phyloP scores from a whole-genome alignment of 1,140 invertebrate species.

The Macrobrachium rosenbergii region DNA sequence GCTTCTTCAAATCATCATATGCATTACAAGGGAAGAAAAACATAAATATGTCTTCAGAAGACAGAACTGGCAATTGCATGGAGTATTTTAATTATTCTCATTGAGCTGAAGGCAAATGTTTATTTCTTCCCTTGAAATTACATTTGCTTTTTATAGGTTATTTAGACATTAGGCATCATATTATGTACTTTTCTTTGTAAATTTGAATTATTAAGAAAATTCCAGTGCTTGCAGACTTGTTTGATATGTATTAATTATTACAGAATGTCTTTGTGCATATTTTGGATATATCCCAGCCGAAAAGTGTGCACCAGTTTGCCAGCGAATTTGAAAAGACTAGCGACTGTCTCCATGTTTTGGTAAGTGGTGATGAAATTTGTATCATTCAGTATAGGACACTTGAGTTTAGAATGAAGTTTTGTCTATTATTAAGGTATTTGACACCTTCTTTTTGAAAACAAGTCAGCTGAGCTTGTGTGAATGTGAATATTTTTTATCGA shows the following conservation, averaged over 20 bases:
- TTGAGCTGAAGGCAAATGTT: no score
- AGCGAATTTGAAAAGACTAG: constrained; percentile 69
- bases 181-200: no score
- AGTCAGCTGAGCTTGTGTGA: neutral
- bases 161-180: no score
- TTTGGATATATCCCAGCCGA: constrained; percentile 72
- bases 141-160: no score
- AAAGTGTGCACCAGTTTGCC: constrained; percentile 71
- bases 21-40: no score
- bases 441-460: neutral
- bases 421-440: neutral
- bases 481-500: no score
- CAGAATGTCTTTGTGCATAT: constrained; percentile 71
- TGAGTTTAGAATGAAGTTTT: neutral
- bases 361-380: constrained; percentile 66
- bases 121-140: no score
- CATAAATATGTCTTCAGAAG: no score
- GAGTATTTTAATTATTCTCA: no score
- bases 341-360: constrained; percentile 71
- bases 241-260: neutral
- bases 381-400: neutral
- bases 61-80: no score
- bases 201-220: no score
- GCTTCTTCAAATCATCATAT: no score
- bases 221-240: neutral